These are phyloP conservation scores for Lagodon rhomboides DNA, from an alignment of 2,797 vertebrate species.

Conservation along the genomic window DNA sequence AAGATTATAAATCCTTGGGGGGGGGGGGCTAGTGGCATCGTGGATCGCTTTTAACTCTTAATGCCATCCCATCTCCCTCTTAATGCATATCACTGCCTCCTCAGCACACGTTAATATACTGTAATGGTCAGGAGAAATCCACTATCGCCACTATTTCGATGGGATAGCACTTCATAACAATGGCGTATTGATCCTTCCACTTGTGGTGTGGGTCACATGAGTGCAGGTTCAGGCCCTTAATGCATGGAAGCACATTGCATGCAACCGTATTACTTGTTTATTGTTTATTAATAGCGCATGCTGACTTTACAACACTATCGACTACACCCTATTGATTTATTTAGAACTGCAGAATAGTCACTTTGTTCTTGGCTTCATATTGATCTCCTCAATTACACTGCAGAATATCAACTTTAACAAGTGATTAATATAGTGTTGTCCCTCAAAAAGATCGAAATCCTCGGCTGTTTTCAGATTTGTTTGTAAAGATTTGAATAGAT, in stretches of 20 bases:
- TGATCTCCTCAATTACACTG: slow-evolving; percentile 26
- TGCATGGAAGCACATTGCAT: slow-evolving; percentile 1
- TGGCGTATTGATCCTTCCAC: slow-evolving; percentile 36
- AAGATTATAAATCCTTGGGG: slow-evolving; percentile 67
- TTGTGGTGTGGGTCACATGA: slow-evolving; percentile 32
- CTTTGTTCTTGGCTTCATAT: slow-evolving; percentile 23
- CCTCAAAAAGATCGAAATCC: background rate
- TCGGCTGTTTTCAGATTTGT: slow-evolving; percentile 15
- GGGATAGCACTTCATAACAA: slow-evolving; percentile 51
- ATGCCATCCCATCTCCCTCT: slow-evolving; percentile 46
- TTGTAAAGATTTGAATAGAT: slow-evolving; percentile 39
- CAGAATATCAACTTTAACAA: slow-evolving; percentile 29
- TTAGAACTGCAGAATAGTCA: slow-evolving; percentile 26
- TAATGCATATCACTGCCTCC: slow-evolving; percentile 48
- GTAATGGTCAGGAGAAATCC: slow-evolving; percentile 45
- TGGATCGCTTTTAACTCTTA: slow-evolving; percentile 66
- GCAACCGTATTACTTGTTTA: background rate
- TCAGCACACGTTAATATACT: slow-evolving; percentile 51
- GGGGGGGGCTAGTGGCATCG: slow-evolving; percentile 39
- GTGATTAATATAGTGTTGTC: background rate
- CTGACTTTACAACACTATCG: slow-evolving; percentile 7
- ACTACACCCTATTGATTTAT: slow-evolving; percentile 29
- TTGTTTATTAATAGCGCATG: slow-evolving; percentile 27
- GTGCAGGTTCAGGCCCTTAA: background rate
- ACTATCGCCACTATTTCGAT: slow-evolving; percentile 38